phyloP scores from a whole-genome alignment of 1,140 invertebrate genomes.

The Spodoptera frugiperda region DNA sequence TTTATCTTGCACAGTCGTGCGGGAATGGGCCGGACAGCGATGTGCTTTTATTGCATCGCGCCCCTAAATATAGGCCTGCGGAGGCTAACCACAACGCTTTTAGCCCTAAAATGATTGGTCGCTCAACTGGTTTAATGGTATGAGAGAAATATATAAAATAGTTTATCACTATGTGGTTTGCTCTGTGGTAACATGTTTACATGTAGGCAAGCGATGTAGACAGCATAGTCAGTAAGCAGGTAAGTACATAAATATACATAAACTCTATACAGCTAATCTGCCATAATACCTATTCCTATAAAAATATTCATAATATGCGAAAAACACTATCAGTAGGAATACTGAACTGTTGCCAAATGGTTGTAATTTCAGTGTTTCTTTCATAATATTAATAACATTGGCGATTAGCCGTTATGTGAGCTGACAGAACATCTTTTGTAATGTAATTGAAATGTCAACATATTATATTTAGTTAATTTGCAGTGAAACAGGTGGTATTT shows the following conservation, averaged over 20 bases:
- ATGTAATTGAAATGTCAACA: conserved; percentile 35
- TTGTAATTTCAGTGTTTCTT: not conserved
- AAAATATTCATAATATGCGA: not conserved
- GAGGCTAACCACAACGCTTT: conserved; percentile 69
- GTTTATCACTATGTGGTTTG: conserved; percentile 5
- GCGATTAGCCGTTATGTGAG: not conserved
- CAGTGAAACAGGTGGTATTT: conserved; percentile 33
- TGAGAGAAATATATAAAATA: conserved; percentile 27
- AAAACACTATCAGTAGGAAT: not conserved
- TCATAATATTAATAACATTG: conserved; percentile 7
- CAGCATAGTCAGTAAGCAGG: too few relatives aligned
- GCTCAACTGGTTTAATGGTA: conserved; percentile 54
- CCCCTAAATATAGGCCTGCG: conserved; percentile 81
- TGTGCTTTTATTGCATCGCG: conserved; percentile 84
- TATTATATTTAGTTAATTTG: conserved; percentile 22
- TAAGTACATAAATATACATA: too few relatives aligned
- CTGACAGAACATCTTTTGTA: not conserved
- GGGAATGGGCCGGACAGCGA: conserved; percentile 78
- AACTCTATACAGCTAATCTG: too few relatives aligned
- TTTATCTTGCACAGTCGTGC: conserved; percentile 85
- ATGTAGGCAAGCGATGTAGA: not conserved
- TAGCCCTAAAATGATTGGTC: conserved; percentile 69
- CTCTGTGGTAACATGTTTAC: not conserved
- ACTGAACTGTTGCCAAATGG: not conserved
- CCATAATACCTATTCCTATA: not conserved